Evolutionary conservation across 2,797 vertebrate genomes (phyloP).

Genomic region (Schizopygopsis malacanthus): DNA sequence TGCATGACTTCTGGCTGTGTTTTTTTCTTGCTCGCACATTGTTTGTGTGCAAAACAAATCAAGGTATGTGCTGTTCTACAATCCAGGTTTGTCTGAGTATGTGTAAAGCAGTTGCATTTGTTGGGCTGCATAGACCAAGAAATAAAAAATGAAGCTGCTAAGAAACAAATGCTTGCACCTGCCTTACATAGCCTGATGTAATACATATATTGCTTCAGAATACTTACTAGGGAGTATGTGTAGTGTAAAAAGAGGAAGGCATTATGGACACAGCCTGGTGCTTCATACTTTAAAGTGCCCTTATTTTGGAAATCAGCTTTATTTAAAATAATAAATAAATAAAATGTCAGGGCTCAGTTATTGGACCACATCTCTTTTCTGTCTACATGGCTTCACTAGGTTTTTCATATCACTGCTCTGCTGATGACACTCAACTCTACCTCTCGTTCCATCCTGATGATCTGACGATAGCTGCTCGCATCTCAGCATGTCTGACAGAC

Average conservation of each 20-base stretch:
- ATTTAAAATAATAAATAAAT: no score
- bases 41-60: background rate
- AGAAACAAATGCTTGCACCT: background rate
- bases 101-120: constrained; percentile 16
- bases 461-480: no score
- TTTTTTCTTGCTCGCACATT: background rate
- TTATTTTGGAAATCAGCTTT: background rate
- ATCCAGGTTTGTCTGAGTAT: constrained; percentile 7
- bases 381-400: no score
- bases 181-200: background rate
- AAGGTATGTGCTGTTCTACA: background rate
- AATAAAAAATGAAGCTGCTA: constrained; percentile 4
- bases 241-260: no score
- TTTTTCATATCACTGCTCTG: no score
- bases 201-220: background rate
- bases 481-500: no score
- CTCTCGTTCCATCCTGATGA: no score
- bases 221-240: background rate
- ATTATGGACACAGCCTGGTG: no score
- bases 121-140: background rate
- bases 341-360: no score
- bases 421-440: no score
- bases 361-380: no score
- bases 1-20: background rate
- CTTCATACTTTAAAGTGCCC: background rate